A percentile compares a stretch with the other conserved stretches of the same genome.
Conservation (phyloP, 2,888 invertebrate species). For the Calliscelio sp. region DNA sequence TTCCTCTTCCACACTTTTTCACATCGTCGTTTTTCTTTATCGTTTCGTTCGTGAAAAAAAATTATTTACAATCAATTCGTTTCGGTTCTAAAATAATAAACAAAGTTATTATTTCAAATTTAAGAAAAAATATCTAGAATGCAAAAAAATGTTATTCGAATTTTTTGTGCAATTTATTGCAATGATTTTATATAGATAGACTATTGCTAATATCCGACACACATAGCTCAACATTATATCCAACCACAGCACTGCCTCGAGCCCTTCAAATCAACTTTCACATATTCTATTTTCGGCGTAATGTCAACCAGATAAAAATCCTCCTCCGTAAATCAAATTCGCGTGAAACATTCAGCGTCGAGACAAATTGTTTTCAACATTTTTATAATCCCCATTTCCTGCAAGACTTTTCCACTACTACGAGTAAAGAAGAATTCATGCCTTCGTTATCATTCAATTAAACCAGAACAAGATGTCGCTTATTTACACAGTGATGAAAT, state of each 20-base stretch:
- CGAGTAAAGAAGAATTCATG: too few relatives aligned
- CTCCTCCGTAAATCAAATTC: conserved; percentile 1
- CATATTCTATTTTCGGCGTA: conserved; percentile 42
- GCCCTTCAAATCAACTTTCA: conserved; percentile 62
- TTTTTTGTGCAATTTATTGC: conserved; percentile 31
- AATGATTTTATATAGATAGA: conserved; percentile 6
- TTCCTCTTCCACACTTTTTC: not conserved
- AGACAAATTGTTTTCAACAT: not conserved
- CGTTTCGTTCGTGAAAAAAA: not conserved
- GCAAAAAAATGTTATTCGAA: too few relatives aligned
- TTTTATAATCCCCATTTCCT: not conserved
- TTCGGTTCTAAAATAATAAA: too few relatives aligned
- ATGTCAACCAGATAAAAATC: conserved; percentile 24
- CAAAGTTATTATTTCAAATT: not conserved
- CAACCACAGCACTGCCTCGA: conserved; percentile 34
- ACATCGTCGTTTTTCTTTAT: conserved; percentile 1
- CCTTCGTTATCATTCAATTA: too few relatives aligned
- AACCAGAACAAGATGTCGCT: too few relatives aligned
- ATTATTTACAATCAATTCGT: not conserved
- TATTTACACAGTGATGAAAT: too few relatives aligned
- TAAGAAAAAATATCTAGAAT: too few relatives aligned
- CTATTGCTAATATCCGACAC: conserved; percentile 7
- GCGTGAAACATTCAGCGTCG: not conserved
- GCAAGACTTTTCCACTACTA: too few relatives aligned
- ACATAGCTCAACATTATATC: conserved; percentile 6